A percentile compares a stretch with the other conserved stretches of the same genome.
These are phyloP conservation scores for Pangasius djambal DNA, from an alignment of 2,797 vertebrate species.

Conservation along the genomic window DNA sequence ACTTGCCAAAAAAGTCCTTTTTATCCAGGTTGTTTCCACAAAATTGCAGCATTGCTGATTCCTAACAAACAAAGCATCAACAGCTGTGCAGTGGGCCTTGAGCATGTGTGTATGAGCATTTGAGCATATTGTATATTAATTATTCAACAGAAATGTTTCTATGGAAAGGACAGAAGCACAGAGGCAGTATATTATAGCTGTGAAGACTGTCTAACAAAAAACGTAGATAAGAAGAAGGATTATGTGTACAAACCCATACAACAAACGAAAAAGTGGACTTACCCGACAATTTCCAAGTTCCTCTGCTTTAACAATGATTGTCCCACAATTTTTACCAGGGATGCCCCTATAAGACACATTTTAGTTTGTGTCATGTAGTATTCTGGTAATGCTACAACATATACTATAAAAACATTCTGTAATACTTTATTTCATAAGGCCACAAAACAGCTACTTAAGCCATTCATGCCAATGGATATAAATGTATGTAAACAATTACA, in stretches of 20 bases:
- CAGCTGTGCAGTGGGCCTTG: neutral
- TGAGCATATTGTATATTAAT: slow-evolving; percentile 24
- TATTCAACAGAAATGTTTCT: slow-evolving; percentile 13
- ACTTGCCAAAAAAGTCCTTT: slow-evolving; percentile 95
- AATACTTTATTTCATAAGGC: neutral
- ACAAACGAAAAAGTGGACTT: slow-evolving; percentile 56
- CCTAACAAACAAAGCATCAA: slow-evolving; percentile 68
- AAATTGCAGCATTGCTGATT: slow-evolving; percentile 91
- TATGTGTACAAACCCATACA: neutral
- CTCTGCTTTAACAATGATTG: slow-evolving; percentile 88
- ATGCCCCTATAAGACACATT: slow-evolving; percentile 80
- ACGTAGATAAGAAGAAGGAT: neutral
- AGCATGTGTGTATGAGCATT: slow-evolving; percentile 9
- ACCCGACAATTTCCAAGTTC: slow-evolving; percentile 94
- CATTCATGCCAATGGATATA: neutral
- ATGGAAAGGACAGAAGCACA: slow-evolving; percentile 13
- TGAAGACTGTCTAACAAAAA: neutral
- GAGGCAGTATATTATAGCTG: slow-evolving; percentile 9
- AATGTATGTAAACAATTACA: neutral
- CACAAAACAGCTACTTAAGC: neutral
- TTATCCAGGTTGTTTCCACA: slow-evolving; percentile 94
- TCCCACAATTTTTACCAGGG: slow-evolving; percentile 89
- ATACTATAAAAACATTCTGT: neutral
- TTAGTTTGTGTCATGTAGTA: neutral
- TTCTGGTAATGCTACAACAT: neutral